These are phyloP conservation scores for Halcyon chelicuti DNA, from an alignment of 2,797 vertebrate genomes.

Conservation along the genomic window DNA sequence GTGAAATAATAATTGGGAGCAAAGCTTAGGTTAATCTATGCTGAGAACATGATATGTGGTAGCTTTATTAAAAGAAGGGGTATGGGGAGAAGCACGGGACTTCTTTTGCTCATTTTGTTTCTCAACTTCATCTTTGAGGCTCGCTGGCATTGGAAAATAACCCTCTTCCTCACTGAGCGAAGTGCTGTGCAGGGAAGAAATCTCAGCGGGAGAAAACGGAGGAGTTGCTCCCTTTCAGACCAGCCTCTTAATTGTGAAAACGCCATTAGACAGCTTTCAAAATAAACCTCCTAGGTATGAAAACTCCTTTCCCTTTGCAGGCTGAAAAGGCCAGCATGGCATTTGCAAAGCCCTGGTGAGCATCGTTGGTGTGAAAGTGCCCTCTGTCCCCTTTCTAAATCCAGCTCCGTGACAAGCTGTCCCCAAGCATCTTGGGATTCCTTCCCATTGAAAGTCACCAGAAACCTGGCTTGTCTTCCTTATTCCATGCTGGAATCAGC, in stretches of 20 bases:
- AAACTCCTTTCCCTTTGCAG: not conserved
- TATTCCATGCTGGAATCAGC: not conserved
- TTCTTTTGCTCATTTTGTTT: not conserved
- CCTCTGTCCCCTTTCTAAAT: not conserved
- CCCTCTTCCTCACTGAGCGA: not conserved
- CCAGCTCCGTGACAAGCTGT: not conserved
- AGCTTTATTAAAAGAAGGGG: conserved; percentile 48
- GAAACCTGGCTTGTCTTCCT: not conserved
- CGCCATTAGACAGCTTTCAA: not conserved
- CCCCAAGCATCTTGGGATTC: not conserved
- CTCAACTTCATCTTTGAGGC: not conserved
- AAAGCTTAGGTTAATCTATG: conserved; percentile 34
- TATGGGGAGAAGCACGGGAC: not conserved
- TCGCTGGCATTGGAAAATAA: not conserved
- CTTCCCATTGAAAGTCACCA: not conserved
- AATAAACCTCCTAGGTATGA: not conserved
- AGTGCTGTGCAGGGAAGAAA: not conserved
- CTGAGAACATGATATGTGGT: conserved; percentile 2
- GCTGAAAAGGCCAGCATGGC: conserved; percentile 13
- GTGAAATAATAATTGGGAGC: conserved; percentile 48
- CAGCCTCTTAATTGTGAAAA: not conserved
- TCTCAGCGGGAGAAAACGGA: not conserved
- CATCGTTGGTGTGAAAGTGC: not conserved
- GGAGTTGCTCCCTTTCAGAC: not conserved
- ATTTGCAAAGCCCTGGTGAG: conserved; percentile 7